A percentile compares a stretch with the other conserved stretches of the same genome.
These are phyloP conservation scores for Hanleya hanleyi DNA, from an alignment of 2,888 invertebrate genomes.

Conservation along the genomic window DNA sequence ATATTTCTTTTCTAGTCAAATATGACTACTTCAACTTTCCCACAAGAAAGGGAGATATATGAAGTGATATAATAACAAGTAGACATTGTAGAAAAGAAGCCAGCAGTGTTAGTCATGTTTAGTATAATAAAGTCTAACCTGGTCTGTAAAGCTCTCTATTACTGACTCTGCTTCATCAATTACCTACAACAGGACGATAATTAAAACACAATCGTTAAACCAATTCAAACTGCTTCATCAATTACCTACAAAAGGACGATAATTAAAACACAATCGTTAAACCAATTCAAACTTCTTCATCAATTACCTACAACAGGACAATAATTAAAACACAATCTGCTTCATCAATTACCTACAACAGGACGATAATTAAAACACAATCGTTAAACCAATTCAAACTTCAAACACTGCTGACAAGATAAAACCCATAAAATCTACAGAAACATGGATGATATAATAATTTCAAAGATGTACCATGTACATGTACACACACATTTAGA, in stretches of 20 bases:
- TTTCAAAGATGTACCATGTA: too few relatives aligned
- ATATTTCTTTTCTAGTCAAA: too few relatives aligned
- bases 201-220: background rate
- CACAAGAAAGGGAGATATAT: too few relatives aligned
- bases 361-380: background rate
- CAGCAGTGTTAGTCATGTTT: too few relatives aligned
- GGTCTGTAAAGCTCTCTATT: slow-evolving; percentile 75
- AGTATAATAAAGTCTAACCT: slow-evolving; percentile 56
- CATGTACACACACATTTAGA: too few relatives aligned
- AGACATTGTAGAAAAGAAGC: too few relatives aligned
- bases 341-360: slow-evolving; percentile 80
- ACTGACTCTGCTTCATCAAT: slow-evolving; percentile 83
- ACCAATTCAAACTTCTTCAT: slow-evolving; percentile 78
- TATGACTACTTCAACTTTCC: too few relatives aligned
- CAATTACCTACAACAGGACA: slow-evolving; percentile 76
- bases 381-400: slow-evolving; percentile 62
- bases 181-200: slow-evolving; percentile 70
- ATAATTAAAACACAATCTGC: slow-evolving; percentile 71
- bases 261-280: background rate
- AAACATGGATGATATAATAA: too few relatives aligned
- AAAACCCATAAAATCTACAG: too few relatives aligned
- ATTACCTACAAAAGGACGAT: slow-evolving; percentile 74
- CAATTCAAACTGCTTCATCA: slow-evolving; percentile 79
- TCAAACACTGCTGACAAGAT: too few relatives aligned
- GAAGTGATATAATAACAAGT: too few relatives aligned